Conservation (phyloP, 2,797 vertebrate genomes). For the Dendrocincla tyrannina region DNA sequence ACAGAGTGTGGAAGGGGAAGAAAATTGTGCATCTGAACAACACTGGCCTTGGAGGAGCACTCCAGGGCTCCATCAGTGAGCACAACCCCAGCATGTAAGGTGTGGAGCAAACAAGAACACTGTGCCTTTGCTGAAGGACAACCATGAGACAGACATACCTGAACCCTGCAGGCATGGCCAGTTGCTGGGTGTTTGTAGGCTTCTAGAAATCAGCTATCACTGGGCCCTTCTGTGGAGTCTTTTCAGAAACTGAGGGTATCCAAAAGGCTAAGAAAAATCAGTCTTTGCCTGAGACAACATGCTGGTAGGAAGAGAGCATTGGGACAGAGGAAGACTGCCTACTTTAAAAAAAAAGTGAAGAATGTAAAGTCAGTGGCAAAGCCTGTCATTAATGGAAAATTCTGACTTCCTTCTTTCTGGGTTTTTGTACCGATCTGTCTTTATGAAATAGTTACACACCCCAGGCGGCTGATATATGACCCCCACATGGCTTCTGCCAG, state of each 20-base stretch:
- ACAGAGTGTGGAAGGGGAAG: neutral
- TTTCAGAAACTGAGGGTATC: neutral
- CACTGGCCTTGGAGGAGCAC: neutral
- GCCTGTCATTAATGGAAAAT: conserved; percentile 13
- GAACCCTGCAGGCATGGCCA: neutral
- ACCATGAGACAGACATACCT: accelerated
- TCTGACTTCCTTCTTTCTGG: neutral
- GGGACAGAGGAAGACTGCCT: neutral
- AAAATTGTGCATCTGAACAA: neutral
- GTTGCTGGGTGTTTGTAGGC: neutral
- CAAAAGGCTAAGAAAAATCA: neutral
- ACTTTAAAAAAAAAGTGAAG: neutral
- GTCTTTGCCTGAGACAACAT: neutral
- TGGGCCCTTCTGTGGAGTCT: neutral
- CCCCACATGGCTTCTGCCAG: neutral
- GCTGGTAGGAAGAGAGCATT: neutral
- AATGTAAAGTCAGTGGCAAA: neutral
- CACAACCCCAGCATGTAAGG: accelerated
- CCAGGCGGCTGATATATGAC: neutral
- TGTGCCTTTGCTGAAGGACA: neutral
- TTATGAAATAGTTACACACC: neutral
- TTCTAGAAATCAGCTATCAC: neutral
- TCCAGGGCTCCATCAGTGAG: neutral
- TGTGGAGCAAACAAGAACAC: neutral
- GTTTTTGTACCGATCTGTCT: neutral